Base-by-base conservation (phyloP, 2,888 invertebrate species). In the Cephus runcator region DNA sequence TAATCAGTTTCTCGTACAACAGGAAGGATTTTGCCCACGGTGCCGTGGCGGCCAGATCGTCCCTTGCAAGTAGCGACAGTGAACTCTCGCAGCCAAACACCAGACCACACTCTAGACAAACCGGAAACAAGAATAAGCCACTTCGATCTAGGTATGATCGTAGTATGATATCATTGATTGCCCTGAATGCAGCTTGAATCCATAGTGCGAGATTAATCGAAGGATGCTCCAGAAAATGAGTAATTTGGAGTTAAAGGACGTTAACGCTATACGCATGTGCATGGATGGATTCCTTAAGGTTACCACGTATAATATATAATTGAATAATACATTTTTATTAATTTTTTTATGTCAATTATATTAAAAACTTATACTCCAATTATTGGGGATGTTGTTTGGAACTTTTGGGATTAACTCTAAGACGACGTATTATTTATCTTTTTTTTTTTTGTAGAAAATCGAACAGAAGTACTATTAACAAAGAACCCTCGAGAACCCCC, bases 1-100 rank as follows among this genome's bases (percentile, higher is more conserved):
- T 56, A 56, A 56, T 56, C 23, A 23, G 9, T 56, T 56, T 56
- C 56, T 76, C 23, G 77, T 74, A 80, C 34, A 79, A 81, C 79
- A 89, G 89, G 81, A 89, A 89, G 90, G 95, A 95, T 92, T 95
- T 96, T 92, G 95, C 95, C 36, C 94, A 95, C 85, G 95, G 95
- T n/a, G 92, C 93, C 15, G 91, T 91, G 82, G 90, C 90, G 76
- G 90, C 90, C 33, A 90, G 90, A 84, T 89, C 89, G 1, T 93
- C 93, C 0, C 93, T 94, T 84, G 92, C 92, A 73, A 93, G 93
- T 86, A 93, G 93, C 75, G 92, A 93, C 87, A 93, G 93, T 73
- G 93, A 93, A 86, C 90, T 93, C 80, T 93, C 93, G 12, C 92
- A 91, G 83, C 89, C 91, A 76, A 91, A 90, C 85, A 90, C 91